Percentiles rank a stretch among this genome's conserved stretches.
Evolutionary conservation across 2,113 vertebrate species (phyloP).

Genomic region (Cygnus atratus): DNA sequence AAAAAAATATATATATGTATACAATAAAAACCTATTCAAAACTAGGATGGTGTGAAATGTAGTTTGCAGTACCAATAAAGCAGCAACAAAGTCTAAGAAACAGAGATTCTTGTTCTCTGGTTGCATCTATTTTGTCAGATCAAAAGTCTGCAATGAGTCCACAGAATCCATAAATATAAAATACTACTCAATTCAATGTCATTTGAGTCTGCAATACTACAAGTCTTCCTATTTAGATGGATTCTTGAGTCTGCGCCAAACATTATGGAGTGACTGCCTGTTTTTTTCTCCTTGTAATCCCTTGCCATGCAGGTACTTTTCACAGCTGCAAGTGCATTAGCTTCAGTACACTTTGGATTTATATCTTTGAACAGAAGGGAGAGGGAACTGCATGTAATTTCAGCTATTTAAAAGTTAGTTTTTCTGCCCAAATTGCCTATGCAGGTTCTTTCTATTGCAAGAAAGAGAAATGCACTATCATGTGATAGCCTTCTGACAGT

Average conservation of each 20-base stretch:
- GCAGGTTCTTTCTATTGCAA: not conserved
- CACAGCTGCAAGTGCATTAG: not conserved
- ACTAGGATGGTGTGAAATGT: not conserved
- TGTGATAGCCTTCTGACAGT: not conserved
- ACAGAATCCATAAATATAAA: not conserved
- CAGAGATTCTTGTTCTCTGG: not conserved
- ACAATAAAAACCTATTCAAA: not conserved
- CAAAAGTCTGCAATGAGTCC: not conserved
- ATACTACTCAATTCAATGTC: not conserved
- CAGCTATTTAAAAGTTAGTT: not conserved
- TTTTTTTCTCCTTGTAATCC: not conserved
- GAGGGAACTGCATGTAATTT: not conserved
- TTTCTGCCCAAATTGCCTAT: not conserved
- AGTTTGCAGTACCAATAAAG: not conserved
- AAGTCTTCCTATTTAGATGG: not conserved
- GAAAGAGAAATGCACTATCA: not conserved
- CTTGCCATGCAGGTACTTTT: not conserved
- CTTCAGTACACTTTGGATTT: not conserved
- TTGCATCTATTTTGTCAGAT: not conserved
- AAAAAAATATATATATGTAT: not conserved
- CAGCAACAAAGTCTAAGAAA: not conserved
- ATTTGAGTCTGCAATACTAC: not conserved
- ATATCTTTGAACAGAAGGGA: not conserved
- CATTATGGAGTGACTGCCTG: not conserved
- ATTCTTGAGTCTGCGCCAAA: not conserved